phyloP scores from a whole-genome alignment of 2,888 invertebrate species.

The Cataglyphis cursor region DNA sequence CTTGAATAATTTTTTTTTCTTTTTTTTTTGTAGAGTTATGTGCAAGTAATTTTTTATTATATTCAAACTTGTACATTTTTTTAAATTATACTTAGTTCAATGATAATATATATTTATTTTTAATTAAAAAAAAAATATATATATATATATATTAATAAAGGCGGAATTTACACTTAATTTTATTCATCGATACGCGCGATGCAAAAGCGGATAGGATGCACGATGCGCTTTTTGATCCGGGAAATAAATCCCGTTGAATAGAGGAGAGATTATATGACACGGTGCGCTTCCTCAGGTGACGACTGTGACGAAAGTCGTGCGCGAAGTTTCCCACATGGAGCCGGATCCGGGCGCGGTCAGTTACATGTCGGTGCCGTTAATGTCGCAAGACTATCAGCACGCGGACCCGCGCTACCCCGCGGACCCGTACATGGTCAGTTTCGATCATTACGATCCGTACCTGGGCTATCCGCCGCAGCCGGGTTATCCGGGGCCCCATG shows the following conservation, averaged over 20 bases:
- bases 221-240: not conserved
- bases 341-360: constrained; percentile 87
- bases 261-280: constrained; percentile 5
- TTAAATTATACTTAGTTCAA: not conserved
- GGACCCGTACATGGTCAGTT: constrained; percentile 86
- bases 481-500: constrained; percentile 84
- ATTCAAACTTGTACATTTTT: not conserved
- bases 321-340: constrained; percentile 89
- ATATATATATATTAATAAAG: not conserved
- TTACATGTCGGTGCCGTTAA: constrained; percentile 86
- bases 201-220: not conserved
- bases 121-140: not conserved
- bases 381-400: constrained; percentile 85
- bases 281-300: constrained; percentile 88
- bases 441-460: constrained; percentile 87
- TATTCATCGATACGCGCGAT: not conserved
- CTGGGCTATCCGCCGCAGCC: constrained; percentile 85
- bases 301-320: constrained; percentile 91
- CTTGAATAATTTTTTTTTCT: too few relatives aligned
- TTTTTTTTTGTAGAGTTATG: too few relatives aligned
- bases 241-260: not conserved
- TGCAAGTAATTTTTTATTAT: not conserved
- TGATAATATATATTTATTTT: not conserved
- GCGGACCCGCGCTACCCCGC: constrained; percentile 84
- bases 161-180: not conserved